A percentile compares a stretch with the other conserved stretches of the same genome.
These are phyloP conservation scores for Tenthredo scrophulariae DNA, from an alignment of 2,888 invertebrate species.

Conservation along the genomic window DNA sequence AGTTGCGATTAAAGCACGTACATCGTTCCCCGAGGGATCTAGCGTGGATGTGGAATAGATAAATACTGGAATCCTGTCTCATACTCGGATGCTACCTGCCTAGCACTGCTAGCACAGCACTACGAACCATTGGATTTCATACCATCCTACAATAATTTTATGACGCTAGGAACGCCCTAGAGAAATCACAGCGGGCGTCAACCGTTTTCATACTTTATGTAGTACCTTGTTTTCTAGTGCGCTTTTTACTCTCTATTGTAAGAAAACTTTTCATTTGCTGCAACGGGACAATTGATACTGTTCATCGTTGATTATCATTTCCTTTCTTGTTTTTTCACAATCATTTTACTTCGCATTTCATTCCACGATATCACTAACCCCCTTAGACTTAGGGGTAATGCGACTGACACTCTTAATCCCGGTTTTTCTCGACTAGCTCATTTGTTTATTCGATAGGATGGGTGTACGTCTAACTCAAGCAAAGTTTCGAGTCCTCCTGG, in stretches of 20 bases:
- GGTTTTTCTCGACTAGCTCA: conserved; percentile 9
- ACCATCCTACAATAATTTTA: conserved; percentile 33
- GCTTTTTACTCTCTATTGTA: neutral
- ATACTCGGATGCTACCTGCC: conserved; percentile 33
- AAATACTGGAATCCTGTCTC: conserved; percentile 69
- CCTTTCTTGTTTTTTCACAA: neutral
- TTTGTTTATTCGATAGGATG: conserved; percentile 42
- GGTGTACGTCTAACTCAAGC: conserved; percentile 1
- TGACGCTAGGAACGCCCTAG: conserved; percentile 44
- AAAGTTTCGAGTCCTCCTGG: conserved; percentile 27
- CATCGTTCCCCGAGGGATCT: conserved; percentile 69
- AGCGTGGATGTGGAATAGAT: conserved; percentile 71
- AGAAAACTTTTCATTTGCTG: neutral
- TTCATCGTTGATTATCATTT: neutral
- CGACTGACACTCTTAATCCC: conserved; percentile 18
- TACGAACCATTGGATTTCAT: conserved; percentile 33
- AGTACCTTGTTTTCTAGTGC: neutral
- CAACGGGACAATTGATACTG: neutral
- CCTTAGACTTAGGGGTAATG: neutral
- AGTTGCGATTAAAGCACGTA: conserved; percentile 71
- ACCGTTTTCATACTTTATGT: conserved; percentile 4
- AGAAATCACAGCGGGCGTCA: conserved; percentile 38
- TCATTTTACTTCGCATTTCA: neutral
- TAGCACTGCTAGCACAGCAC: neutral
- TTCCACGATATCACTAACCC: neutral